phyloP scores from a whole-genome alignment of 2,888 invertebrate genomes.

The Acronicta psi region DNA sequence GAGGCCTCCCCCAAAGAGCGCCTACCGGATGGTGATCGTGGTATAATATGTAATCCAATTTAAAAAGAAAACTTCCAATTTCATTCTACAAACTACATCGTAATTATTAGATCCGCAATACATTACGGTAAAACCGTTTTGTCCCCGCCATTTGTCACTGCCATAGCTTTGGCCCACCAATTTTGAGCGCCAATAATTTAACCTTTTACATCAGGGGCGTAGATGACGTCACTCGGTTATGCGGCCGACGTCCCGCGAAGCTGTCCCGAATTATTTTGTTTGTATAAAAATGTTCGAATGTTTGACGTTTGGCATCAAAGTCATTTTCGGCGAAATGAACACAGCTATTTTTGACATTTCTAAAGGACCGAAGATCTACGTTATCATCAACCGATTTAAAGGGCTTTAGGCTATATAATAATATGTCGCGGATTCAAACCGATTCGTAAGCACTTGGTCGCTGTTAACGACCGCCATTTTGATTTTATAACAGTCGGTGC shows the following conservation, averaged over 20 bases:
- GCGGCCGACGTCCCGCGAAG: constrained; percentile 28
- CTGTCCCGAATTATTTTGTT: constrained; percentile 17
- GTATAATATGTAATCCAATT: no score
- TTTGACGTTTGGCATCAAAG: background rate
- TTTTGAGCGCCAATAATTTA: constrained; percentile 63
- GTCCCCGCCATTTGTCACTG: constrained; percentile 55
- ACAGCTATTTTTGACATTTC: no score
- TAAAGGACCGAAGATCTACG: no score
- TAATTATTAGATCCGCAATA: constrained; percentile 37
- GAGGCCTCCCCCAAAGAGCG: no score
- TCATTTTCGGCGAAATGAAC: background rate
- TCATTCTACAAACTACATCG: constrained; percentile 29
- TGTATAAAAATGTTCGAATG: constrained; percentile 18
- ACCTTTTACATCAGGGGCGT: constrained; percentile 36
- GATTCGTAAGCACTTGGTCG: no score
- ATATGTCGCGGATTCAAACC: no score
- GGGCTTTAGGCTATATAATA: no score
- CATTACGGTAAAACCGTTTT: constrained; percentile 34
- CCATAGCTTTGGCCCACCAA: constrained; percentile 53
- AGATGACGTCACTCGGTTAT: constrained; percentile 42
- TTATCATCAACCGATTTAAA: no score
- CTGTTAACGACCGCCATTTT: no score
- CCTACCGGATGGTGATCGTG: no score
- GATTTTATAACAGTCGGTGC: no score
- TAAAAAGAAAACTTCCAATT: background rate